Evolutionary conservation across 2,797 vertebrate species (phyloP), one percentile per base, ranked within the genome.

Genomic region (Phyllotis vaccarum): DNA sequence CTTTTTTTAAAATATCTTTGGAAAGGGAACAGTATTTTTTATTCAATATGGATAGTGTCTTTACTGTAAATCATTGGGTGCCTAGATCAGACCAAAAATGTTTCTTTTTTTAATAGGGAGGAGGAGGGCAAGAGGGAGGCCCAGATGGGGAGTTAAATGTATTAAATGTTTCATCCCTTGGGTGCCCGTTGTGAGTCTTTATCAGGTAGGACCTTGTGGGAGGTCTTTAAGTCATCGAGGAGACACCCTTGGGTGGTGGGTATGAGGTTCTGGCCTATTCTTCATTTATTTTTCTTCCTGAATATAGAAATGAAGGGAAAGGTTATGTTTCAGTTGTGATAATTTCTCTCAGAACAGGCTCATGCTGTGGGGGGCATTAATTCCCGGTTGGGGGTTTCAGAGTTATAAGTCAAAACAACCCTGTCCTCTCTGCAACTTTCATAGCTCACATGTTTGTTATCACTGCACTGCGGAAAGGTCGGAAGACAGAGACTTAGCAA

Each of bases 1-100:
- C 8, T 64, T 90, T 46, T 93, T 56, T 22, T 80, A 64, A 94
- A 87, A 19, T n/a, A 24, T 80, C 64, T 54, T 90, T 90, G 8
- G 56, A 86, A 94, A 86, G 8, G 24, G 29, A 49, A 92, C 21
- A 17, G 16, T 60, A 10, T 80, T 6, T 66, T 66, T 31, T 54
- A 21, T 72, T 34, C 49, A 49, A 21, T n/a, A 60, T 49, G 16
- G 27, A 75, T 46, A 40, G 1, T 13, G 12, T 31, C 90, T 78
- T 58, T 10, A 72, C 17, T 7, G 2, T 58, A 83, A 95, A 27
- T 58, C 74, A 27, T 12, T 37, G 52, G 64, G 58, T 43, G 7
- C 52, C 34, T 37, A 56, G 13, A 7, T 37, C 60, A 87, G 68
- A 43, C 54, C 82, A 62, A 91, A 72, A 90, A 7, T 56, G 21